Evolutionary conservation across 1,140 invertebrate species (phyloP).

Genomic region (Steinernema khuongi): DNA sequence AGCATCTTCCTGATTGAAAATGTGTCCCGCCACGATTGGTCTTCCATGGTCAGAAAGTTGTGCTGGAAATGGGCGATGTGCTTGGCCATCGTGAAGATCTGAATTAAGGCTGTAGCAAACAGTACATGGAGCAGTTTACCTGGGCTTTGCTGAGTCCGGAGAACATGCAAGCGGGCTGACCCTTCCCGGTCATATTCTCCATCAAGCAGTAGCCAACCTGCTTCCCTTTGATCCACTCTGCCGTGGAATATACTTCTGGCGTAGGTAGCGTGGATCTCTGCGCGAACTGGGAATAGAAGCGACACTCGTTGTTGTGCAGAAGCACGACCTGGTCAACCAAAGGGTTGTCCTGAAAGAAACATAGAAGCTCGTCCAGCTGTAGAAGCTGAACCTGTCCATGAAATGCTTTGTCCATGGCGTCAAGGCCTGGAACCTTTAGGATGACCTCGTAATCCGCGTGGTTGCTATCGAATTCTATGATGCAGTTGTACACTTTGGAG

Average conservation of each 20-base stretch:
- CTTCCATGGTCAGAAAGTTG: constrained; percentile 4
- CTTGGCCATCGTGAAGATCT: background rate
- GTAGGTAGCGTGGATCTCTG: background rate
- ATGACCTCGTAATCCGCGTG: background rate
- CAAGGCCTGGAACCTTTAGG: background rate
- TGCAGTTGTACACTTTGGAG: background rate
- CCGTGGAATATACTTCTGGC: constrained; percentile 8
- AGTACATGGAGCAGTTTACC: too few species aligned
- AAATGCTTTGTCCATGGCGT: background rate
- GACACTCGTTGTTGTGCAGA: constrained; percentile 14
- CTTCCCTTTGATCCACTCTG: background rate
- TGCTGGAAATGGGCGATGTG: constrained; percentile 17
- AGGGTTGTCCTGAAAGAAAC: background rate
- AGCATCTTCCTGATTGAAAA: background rate
- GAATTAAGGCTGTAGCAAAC: too few species aligned
- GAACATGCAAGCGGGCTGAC: background rate
- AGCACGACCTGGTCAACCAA: too few species aligned
- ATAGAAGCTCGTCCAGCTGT: background rate
- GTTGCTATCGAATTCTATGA: background rate
- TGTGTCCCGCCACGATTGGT: background rate
- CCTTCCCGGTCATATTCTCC: constrained; percentile 6
- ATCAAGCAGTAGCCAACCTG: background rate
- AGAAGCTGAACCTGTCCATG: background rate
- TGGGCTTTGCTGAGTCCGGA: background rate
- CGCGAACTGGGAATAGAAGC: constrained; percentile 14